These are phyloP conservation scores for Scaptomyza graminum DNA, from an alignment of 1,140 invertebrate genomes.

Conservation along the genomic window DNA sequence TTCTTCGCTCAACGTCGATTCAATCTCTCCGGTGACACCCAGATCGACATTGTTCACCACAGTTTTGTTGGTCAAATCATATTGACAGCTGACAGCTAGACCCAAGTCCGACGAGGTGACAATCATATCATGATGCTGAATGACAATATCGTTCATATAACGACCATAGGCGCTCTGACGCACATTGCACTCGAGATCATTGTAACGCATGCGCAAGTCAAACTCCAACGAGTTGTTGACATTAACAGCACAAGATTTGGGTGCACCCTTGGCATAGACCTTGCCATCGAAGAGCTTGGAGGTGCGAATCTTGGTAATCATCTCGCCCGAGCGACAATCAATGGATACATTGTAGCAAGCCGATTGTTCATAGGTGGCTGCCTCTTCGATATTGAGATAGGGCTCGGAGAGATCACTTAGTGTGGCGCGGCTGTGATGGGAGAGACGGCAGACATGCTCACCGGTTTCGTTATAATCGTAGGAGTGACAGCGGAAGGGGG, in stretches of 20 bases:
- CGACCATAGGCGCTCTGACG: conserved; percentile 92
- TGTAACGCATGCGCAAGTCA: conserved; percentile 94
- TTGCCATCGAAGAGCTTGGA: conserved; percentile 97
- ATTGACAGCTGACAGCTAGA: conserved; percentile 95
- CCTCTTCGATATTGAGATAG: conserved; percentile 94
- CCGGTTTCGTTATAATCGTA: conserved; percentile 97
- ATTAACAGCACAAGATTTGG: conserved; percentile 95
- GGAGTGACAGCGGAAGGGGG: conserved; percentile 94
- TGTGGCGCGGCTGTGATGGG: conserved; percentile 94
- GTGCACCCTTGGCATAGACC: conserved; percentile 96
- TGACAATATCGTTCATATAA: conserved; percentile 94
- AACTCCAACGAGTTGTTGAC: conserved; percentile 93
- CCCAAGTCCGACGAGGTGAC: conserved; percentile 97
- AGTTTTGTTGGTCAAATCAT: conserved; percentile 96
- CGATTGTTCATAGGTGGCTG: conserved; percentile 95
- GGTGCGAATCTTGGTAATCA: conserved; percentile 95
- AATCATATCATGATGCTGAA: conserved; percentile 97
- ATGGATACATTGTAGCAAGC: conserved; percentile 98
- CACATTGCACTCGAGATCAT: conserved; percentile 95
- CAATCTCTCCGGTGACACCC: conserved; percentile 93
- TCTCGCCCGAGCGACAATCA: conserved; percentile 94
- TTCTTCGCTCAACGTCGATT: conserved; percentile 91
- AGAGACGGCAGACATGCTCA: conserved; percentile 95
- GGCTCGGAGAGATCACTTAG: conserved; percentile 95
- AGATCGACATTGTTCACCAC: conserved; percentile 96